Percentiles rank a stretch among this genome's conserved stretches.
Conservation (phyloP, 2,113 vertebrate species). For the Pseudorasbora parva region DNA sequence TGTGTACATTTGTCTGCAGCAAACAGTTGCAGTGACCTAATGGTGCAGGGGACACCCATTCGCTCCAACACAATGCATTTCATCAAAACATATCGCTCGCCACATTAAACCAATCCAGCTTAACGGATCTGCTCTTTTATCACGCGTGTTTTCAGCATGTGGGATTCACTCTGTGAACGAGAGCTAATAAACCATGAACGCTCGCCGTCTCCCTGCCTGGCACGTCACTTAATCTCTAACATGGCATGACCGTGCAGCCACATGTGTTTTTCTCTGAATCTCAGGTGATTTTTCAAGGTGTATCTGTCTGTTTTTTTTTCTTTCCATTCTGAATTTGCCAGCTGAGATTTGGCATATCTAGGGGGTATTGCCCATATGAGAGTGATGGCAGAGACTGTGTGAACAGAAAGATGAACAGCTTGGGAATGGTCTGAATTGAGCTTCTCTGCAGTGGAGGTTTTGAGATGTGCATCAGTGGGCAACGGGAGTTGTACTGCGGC, state of each 20-base stretch:
- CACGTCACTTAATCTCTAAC: conserved; percentile 27
- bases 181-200: conserved; percentile 49
- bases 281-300: conserved; percentile 20
- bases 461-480: neutral
- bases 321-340: neutral
- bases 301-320: conserved; percentile 6
- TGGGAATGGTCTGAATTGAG: neutral
- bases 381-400: neutral
- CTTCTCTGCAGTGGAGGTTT: neutral
- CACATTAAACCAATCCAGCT: conserved; percentile 26
- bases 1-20: conserved; percentile 60
- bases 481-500: neutral
- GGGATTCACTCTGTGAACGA: conserved; percentile 29
- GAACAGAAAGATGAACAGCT: conserved; percentile 10
- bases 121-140: conserved; percentile 38
- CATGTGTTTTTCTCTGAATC: neutral
- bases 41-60: conserved; percentile 60
- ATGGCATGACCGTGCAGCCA: conserved; percentile 25
- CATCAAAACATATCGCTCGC: conserved; percentile 12
- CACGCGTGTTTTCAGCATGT: conserved; percentile 37
- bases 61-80: conserved; percentile 40
- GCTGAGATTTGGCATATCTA: conserved; percentile 11
- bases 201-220: conserved; percentile 1
- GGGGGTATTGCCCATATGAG: neutral
- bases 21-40: conserved; percentile 62